phyloP scores from a whole-genome alignment of 2,113 vertebrate species.

The Platanista minor region DNA sequence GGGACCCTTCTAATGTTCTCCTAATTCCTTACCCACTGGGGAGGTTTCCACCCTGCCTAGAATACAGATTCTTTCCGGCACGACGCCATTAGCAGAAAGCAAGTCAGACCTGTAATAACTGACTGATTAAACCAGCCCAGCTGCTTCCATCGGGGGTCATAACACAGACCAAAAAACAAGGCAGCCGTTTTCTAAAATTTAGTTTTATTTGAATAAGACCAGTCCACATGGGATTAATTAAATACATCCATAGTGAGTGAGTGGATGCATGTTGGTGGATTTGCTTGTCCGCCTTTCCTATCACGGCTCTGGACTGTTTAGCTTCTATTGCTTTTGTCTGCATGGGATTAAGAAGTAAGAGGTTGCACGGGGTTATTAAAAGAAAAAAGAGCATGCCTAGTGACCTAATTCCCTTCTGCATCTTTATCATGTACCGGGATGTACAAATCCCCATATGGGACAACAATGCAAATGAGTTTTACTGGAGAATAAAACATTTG shows the following conservation, averaged over 20 bases:
- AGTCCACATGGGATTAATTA: slow-evolving; percentile 77
- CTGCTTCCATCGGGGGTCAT: slow-evolving; percentile 59
- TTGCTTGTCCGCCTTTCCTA: slow-evolving; percentile 52
- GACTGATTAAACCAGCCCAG: slow-evolving; percentile 46
- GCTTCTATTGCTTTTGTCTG: slow-evolving; percentile 69
- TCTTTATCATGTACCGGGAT: slow-evolving; percentile 52
- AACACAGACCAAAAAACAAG: slow-evolving; percentile 53
- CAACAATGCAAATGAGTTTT: slow-evolving; percentile 70
- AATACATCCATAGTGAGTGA: slow-evolving; percentile 54
- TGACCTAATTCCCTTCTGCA: not conserved
- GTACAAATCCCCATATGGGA: slow-evolving; percentile 68
- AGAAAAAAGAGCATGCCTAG: not conserved
- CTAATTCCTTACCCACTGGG: slow-evolving; percentile 65
- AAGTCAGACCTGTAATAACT: slow-evolving; percentile 33
- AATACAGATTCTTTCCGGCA: slow-evolving; percentile 63
- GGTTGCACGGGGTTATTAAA: not conserved
- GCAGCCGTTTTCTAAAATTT: slow-evolving; percentile 52
- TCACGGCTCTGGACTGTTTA: slow-evolving; percentile 57
- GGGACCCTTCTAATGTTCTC: slow-evolving; percentile 37
- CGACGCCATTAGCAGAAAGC: slow-evolving; percentile 50
- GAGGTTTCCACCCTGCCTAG: slow-evolving; percentile 13
- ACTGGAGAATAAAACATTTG: slow-evolving; percentile 76
- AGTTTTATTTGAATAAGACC: slow-evolving; percentile 71
- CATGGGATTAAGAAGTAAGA: not conserved
- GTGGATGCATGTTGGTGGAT: slow-evolving; percentile 55